Percentiles rank a stretch among this genome's conserved stretches.
These are phyloP conservation scores for Patella ulyssiponensis DNA, from an alignment of 2,888 invertebrate genomes.

Conservation along the genomic window DNA sequence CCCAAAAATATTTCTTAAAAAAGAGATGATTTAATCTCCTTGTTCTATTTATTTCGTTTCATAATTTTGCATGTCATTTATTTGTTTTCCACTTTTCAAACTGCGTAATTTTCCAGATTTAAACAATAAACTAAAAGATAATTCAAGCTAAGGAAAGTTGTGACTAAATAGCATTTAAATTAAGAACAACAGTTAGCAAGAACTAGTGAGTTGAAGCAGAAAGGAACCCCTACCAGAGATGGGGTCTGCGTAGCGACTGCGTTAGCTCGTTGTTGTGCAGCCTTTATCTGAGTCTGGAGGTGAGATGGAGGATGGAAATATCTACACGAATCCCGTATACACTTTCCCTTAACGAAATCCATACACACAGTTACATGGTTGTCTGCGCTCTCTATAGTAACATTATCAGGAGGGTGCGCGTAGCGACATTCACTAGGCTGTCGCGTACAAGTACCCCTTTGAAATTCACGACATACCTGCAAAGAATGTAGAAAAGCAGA, in stretches of 20 bases:
- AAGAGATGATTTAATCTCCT: too few relatives aligned
- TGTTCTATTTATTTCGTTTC: too few relatives aligned
- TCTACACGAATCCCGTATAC: conserved; percentile 99
- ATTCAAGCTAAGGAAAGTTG: conserved; percentile 7
- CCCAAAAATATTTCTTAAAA: too few relatives aligned
- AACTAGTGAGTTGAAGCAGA: conserved; percentile 14
- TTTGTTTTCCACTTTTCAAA: too few relatives aligned
- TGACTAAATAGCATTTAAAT: neutral
- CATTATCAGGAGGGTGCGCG: conserved; percentile 96
- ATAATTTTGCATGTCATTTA: too few relatives aligned
- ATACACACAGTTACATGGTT: conserved; percentile 99
- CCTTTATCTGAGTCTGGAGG: conserved; percentile 82
- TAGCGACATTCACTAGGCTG: conserved; percentile 98
- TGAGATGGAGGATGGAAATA: conserved; percentile 99
- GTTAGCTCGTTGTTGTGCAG: conserved; percentile 79
- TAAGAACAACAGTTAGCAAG: conserved; percentile 20
- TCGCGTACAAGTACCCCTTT: conserved; percentile 98
- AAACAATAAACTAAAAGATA: neutral
- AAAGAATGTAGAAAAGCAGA: conserved; percentile 41
- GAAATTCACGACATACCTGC: conserved; percentile 92
- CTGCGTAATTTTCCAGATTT: neutral
- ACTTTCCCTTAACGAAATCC: conserved; percentile 89
- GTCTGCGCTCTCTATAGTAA: conserved; percentile 92
- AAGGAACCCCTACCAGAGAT: conserved; percentile 68
- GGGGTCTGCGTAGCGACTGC: conserved; percentile 66